Evolutionary conservation across 2,797 vertebrate species (phyloP), one percentile per base, ranked within the genome.

Genomic region (Aldrovandia affinis): DNA sequence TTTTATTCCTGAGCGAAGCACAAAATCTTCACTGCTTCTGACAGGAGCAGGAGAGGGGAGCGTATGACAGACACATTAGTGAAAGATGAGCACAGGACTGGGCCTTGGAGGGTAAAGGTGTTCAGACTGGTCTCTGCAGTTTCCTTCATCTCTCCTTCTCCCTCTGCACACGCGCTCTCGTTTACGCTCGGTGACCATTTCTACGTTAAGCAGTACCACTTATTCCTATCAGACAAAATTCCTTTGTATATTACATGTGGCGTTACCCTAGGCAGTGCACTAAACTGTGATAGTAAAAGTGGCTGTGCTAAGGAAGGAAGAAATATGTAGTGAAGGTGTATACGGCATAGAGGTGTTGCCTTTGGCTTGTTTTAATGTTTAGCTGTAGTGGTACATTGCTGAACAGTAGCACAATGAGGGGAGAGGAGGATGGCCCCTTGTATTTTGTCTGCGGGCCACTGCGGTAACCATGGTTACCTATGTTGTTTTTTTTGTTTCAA

Each of bases 401-500:
- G 73, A 55, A 54, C 22, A 80, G 77, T 44, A 80, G 39, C 83
- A 54, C 42, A 80, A 22, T 20, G 30, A 70, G 33, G 5, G 5
- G 10, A 50, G 39, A 36, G 54, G 39, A 50, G 57, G 83, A 73
- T 75, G 70, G 70, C 22, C 80, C 84, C 28, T 36, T 84, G 47
- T 79, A 82, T 86, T 85, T 87, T 75, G 36, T 84, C 85, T 80
- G 28, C 44, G 77, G 42, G 85, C 78, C 59, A 75, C 77, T 15
- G 12, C n/a, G 81, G 75, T 84, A 65, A 44, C 83, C 83, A 70
- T 86, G 80, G 78, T 77, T 81, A 88, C 82, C 50, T n/a, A 28
- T n/a, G 78, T 85, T 84, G 83, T 86, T 89, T 79, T 85, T 75
- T 70, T 81, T 87, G 83, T 80, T 73, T 88, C 79, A 54, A 80